phyloP scores from a whole-genome alignment of 1,140 invertebrate genomes.

The Eubasilissa regina region DNA sequence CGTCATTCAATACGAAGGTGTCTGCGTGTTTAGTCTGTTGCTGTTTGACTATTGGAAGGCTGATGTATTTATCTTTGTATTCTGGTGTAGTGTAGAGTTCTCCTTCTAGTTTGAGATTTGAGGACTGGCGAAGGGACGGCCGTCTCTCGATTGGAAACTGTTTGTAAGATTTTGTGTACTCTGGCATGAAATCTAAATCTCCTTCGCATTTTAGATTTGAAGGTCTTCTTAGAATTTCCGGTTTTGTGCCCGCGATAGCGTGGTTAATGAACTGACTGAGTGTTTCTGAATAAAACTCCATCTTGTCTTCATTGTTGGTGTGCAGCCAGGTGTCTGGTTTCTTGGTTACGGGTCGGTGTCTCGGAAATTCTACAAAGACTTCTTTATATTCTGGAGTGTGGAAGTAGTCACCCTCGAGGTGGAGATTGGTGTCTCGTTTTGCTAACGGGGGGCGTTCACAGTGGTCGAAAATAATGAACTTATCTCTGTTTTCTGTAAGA shows the following conservation, averaged over 20 bases:
- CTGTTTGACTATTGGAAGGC: slow-evolving; percentile 47
- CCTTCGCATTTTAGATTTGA: slow-evolving; percentile 69
- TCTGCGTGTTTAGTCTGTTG: slow-evolving; percentile 44
- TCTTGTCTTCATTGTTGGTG: slow-evolving; percentile 44
- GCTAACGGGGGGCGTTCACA: slow-evolving; percentile 61
- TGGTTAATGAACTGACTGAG: slow-evolving; percentile 56
- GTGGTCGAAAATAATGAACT: slow-evolving; percentile 68
- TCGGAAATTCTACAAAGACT: slow-evolving; percentile 64
- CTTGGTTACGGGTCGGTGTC: slow-evolving; percentile 61
- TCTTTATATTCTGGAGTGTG: slow-evolving; percentile 64
- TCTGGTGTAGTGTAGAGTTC: slow-evolving; percentile 66
- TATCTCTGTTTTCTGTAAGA: slow-evolving; percentile 72
- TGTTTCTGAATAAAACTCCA: slow-evolving; percentile 54
- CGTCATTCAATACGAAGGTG: slow-evolving; percentile 39
- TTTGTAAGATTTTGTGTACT: slow-evolving; percentile 68
- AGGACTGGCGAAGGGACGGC: slow-evolving; percentile 63
- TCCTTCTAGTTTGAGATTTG: slow-evolving; percentile 65
- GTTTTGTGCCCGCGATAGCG: slow-evolving; percentile 63
- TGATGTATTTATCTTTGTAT: slow-evolving; percentile 63
- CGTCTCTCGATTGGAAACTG: slow-evolving; percentile 60
- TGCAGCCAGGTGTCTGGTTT: slow-evolving; percentile 58
- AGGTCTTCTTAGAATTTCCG: slow-evolving; percentile 65
- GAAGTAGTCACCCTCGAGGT: slow-evolving; percentile 62
- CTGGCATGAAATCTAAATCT: slow-evolving; percentile 65
- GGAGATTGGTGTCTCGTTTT: slow-evolving; percentile 59